phyloP scores from a whole-genome alignment of 2,888 invertebrate species.

The Sphecodes monilicornis region DNA sequence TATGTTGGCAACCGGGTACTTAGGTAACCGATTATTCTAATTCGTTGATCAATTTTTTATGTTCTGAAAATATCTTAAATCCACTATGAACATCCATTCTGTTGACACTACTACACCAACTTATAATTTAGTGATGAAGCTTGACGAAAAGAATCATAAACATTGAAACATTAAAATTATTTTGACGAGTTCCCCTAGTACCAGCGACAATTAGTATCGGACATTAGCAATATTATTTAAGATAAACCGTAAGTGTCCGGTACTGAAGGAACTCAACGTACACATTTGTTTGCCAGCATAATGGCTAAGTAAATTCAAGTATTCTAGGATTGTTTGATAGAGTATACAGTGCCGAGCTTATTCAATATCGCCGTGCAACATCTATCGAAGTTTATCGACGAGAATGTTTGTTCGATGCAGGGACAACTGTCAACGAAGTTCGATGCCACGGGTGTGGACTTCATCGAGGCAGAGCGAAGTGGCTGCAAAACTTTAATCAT shows the following conservation, averaged over 20 bases:
- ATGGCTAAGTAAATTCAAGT: not conserved
- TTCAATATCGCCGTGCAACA: not conserved
- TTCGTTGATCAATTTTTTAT: not conserved
- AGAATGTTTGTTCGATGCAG: not conserved
- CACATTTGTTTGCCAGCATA: not conserved
- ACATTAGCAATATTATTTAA: no score
- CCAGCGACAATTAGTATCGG: no score
- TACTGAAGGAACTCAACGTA: no score
- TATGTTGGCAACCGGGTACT: no score
- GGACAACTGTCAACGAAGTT: not conserved
- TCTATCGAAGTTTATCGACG: not conserved
- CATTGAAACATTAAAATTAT: not conserved
- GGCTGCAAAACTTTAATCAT: constrained; percentile 66
- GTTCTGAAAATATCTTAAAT: not conserved
- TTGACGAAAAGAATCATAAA: not conserved
- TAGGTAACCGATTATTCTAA: no score
- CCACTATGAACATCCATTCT: not conserved
- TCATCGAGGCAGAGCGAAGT: constrained; percentile 27
- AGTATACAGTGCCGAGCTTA: not conserved
- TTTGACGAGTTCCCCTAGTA: no score
- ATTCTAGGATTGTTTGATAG: not conserved
- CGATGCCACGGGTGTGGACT: not conserved
- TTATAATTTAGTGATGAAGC: not conserved
- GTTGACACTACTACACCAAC: not conserved
- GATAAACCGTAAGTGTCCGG: no score